Conservation (phyloP, 2,113 vertebrate species). For the Pitta sordida region DNA sequence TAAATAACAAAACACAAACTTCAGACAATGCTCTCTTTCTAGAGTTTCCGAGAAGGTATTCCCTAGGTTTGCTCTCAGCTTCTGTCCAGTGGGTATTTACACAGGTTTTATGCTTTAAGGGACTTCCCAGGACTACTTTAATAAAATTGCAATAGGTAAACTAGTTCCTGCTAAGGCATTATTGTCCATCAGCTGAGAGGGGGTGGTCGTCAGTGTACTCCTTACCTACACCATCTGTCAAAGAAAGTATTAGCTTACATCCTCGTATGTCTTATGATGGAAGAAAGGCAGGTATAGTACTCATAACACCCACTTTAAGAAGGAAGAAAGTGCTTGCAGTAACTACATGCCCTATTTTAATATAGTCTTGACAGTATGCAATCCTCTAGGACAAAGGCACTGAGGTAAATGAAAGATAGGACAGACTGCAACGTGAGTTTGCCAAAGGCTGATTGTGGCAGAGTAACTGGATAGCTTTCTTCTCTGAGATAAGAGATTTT, state of each 20-base stretch:
- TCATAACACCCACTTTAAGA: background rate
- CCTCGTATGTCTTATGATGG: background rate
- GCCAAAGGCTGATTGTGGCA: constrained; percentile 30
- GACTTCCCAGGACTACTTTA: background rate
- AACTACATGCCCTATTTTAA: constrained; percentile 1
- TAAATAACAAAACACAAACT: constrained; percentile 45
- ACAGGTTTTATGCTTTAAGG: background rate
- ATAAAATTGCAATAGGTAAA: background rate
- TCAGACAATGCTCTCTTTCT: constrained; percentile 30
- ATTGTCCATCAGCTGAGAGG: background rate
- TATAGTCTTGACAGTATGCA: background rate
- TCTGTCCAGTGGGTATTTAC: background rate
- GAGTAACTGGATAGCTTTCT: constrained; percentile 24
- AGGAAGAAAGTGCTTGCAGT: background rate
- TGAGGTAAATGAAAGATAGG: background rate
- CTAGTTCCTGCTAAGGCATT: background rate
- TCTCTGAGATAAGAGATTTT: constrained; percentile 45
- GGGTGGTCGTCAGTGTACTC: background rate
- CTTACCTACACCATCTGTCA: background rate
- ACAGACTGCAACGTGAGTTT: background rate
- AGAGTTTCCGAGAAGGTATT: constrained; percentile 31
- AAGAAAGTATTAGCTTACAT: background rate
- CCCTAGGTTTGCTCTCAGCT: constrained; percentile 10
- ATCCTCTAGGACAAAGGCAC: background rate
- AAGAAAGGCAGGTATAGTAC: background rate